Evolutionary conservation across 2,797 vertebrate genomes (phyloP), one percentile per base, ranked within the genome.

Genomic region (Microhierax caerulescens): DNA sequence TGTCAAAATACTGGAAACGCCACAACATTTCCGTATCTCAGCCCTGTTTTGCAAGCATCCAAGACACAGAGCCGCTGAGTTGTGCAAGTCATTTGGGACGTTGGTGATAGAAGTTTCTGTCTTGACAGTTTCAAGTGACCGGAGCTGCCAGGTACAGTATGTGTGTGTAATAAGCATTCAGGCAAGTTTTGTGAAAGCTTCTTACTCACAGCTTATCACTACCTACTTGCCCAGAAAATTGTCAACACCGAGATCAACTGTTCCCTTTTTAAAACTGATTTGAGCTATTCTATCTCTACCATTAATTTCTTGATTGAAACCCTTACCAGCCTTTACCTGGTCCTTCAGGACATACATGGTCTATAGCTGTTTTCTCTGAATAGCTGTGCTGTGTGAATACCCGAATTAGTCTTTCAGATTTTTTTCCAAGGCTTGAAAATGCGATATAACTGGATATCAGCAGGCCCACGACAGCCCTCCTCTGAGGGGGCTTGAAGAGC

Each of bases 1-100:
- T 67, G 30, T 79, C n/a, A 27, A 88, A 68, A 9, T 27, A 34
- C 20, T 41, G 13, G n/a, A 41, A 73, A 70, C 85, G 23, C 6
- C 9, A 8, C 34, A 54, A 0, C 9, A n/a, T 74, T 73, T 32
- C 25, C 16, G 0, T 47, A 10, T 61, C 27, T 73, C 53, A 75
- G 12, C 15, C 3, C n/a, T 51, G 9, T 54, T 92, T 47, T 73
- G 39, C 53, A 72, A 37, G 6, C 19, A 9, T 53, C 9, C 9
- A 30, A 57, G 47, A 73, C 53, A 69, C 0, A 24, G 16, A 77
- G 22, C 4, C 11, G 10, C 10, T 14, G 60, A 65, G 19, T 15
- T 67, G 11, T 54, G 36, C 30, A n/a, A 74, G 65, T 25, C 4
- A 12, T 51, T 72, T 70, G 56, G n/a, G 53, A 78, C 23, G 36